These are phyloP conservation scores for Sceloporus tristichus DNA, from an alignment of 2,113 vertebrate genomes.

Conservation along the genomic window DNA sequence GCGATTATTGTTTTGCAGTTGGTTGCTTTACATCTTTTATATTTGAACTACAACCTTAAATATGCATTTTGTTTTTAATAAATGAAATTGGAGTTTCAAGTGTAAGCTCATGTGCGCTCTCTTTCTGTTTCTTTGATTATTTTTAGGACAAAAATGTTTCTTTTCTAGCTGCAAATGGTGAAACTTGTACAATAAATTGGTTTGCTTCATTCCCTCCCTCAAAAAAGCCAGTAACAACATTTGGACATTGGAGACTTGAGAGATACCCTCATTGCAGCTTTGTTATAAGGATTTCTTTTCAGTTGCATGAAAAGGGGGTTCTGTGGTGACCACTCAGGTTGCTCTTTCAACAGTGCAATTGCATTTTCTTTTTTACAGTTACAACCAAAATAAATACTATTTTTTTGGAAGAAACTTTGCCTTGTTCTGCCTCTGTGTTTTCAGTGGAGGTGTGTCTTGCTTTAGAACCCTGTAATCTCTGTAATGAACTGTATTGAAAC, in stretches of 20 bases:
- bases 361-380: conserved; percentile 73
- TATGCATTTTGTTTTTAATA: background rate
- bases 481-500: too few relatives aligned
- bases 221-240: background rate
- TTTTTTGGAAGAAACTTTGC: conserved; percentile 75
- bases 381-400: conserved; percentile 76
- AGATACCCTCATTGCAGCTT: conserved; percentile 58
- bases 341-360: conserved; percentile 77
- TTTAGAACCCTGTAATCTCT: background rate
- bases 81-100: background rate
- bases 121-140: background rate
- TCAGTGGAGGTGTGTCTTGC: background rate
- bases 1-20: background rate
- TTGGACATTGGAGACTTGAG: conserved; percentile 59
- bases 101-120: background rate
- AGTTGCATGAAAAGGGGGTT: conserved; percentile 57
- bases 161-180: conserved; percentile 54
- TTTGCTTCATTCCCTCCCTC: conserved; percentile 12
- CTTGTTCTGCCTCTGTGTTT: background rate
- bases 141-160: background rate
- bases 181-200: conserved; percentile 50
- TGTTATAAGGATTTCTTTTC: conserved; percentile 47
- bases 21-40: background rate
- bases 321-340: conserved; percentile 69
- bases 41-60: background rate